Evolutionary conservation across 2,888 invertebrate genomes (phyloP).

Genomic region (Zygaena filipendulae): DNA sequence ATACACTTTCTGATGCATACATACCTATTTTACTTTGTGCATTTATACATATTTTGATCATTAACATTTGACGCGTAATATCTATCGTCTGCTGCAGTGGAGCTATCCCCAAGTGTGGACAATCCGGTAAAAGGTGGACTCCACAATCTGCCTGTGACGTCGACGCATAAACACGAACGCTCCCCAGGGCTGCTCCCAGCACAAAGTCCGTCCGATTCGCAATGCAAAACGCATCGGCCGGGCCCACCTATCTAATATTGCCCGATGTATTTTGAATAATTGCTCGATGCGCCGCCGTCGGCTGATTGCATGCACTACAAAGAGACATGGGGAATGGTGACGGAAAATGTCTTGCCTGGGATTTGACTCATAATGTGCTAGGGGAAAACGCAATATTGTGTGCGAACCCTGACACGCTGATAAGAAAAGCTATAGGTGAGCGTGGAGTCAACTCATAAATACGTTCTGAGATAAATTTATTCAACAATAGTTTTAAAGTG

Average conservation of each 20-base stretch:
- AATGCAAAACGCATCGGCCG: constrained; percentile 63
- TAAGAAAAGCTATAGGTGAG: too few relatives aligned
- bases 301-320: constrained; percentile 52
- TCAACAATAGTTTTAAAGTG: too few relatives aligned
- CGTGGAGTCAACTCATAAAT: too few relatives aligned
- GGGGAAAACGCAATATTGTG: neutral
- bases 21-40: too few relatives aligned
- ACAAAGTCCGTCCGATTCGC: constrained; percentile 61
- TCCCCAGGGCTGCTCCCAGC: constrained; percentile 36
- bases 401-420: neutral
- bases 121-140: constrained; percentile 46
- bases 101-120: constrained; percentile 37
- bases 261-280: constrained; percentile 66
- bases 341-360: constrained; percentile 51
- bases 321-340: constrained; percentile 31
- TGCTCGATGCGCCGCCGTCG: constrained; percentile 41
- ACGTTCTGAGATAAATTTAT: too few relatives aligned
- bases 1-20: too few relatives aligned
- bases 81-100: too few relatives aligned
- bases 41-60: too few relatives aligned
- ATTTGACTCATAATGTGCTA: constrained; percentile 24
- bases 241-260: constrained; percentile 63
- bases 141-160: constrained; percentile 43
- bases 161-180: constrained; percentile 40
- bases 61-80: too few relatives aligned